Evolutionary conservation across 2,888 invertebrate species (phyloP).

Genomic region (Synergus japonicus): DNA sequence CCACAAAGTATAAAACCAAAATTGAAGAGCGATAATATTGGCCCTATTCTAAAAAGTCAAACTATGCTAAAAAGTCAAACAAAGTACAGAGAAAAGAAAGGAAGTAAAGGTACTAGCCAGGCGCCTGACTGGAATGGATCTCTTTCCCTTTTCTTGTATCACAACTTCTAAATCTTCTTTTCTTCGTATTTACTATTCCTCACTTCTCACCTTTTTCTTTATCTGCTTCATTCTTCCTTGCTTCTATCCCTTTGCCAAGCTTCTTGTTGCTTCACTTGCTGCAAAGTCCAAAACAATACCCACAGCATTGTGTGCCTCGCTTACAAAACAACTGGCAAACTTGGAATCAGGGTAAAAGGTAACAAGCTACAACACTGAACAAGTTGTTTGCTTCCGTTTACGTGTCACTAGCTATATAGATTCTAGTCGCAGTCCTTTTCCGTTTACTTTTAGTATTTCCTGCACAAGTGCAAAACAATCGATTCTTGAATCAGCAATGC

Average conservation of each 20-base stretch:
- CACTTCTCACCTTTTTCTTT: background rate
- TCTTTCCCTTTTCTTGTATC: conserved; percentile 8
- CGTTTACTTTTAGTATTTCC: background rate
- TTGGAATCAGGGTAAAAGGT: background rate
- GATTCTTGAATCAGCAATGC: background rate
- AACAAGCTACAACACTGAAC: background rate
- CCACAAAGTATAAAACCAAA: no score
- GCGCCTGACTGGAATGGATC: conserved; percentile 45
- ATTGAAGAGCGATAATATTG: no score
- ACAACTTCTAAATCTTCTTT: background rate
- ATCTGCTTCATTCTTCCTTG: conserved; percentile 2
- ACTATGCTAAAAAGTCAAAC: conserved; percentile 1
- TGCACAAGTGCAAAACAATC: background rate
- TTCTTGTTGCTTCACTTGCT: background rate
- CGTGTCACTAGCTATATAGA: background rate
- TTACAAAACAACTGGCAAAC: conserved; percentile 13
- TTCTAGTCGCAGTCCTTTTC: background rate
- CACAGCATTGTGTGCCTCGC: background rate
- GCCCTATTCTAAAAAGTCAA: no score
- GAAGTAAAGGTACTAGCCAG: conserved; percentile 9
- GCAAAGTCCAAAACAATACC: conserved; percentile 1
- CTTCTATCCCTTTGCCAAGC: background rate
- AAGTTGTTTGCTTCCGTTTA: background rate
- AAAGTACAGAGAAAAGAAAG: conserved; percentile 1
- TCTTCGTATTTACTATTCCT: background rate